Base-by-base conservation (phyloP, 2,888 invertebrate genomes). In the Ryuthela nishihirai region DNA sequence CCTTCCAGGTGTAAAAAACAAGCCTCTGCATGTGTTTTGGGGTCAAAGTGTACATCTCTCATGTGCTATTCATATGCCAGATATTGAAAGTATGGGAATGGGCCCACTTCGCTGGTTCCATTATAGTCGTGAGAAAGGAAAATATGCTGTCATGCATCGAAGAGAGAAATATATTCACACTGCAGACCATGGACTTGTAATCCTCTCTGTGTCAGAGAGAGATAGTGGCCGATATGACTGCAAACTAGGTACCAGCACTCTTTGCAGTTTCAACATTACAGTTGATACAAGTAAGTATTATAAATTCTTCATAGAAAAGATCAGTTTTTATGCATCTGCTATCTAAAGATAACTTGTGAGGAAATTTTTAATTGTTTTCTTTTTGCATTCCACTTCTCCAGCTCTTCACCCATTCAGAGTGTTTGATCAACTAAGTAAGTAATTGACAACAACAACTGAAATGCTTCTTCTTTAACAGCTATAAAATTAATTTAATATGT, bases 111-210 rank as follows among this genome's bases (percentile, higher is more conserved):
- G 50, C 15, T 68, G 69, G 68, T 67, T 61, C 47, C 69, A 68
- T 35, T 68, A 66, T 43, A 65, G 64, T 25, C 49, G 60, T 60
- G 65, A 67, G 43, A 55, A 62, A 49, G 53, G 56, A 43, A 68
- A 64, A 35, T 54, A 58, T 21, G 55, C 54, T 9, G 64, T 78
- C 47, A 73, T 73, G 70, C 78, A 70, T 73, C 87, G 88, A 70
- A 87, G 90, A 40, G 92, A 90, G 72, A 93, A 93, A 73, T 92
- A 91, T 75, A 88, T 93, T 69, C 89, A 91, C 74, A 93, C 93
- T 7, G 88, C 90, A 5, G 92, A 93, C 72, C 86, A 91, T 70
- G 93, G 92, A 42, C 77, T 93, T 70, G 87, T 93, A 67, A 89
- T 93, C 65, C 85, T 93, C 67, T 86, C 89, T n/a, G 88, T 91